A percentile compares a stretch with the other conserved stretches of the same genome.
Conservation (phyloP, 1,140 invertebrate species). For the Aleiodes sp. region DNA sequence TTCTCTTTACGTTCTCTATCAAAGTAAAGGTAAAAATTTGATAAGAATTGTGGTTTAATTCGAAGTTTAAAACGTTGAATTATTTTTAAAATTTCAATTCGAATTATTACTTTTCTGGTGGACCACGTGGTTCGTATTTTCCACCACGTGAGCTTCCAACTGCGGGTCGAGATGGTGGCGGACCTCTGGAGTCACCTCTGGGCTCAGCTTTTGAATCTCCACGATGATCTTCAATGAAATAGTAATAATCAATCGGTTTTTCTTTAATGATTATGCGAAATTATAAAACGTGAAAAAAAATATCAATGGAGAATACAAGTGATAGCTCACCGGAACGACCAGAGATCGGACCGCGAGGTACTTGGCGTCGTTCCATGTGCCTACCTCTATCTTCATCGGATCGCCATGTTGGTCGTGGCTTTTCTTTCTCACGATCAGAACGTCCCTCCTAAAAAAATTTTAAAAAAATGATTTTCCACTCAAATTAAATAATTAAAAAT, state of each 20-base stretch:
- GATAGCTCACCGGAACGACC: conserved; percentile 46
- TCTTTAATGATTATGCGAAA: too few relatives aligned
- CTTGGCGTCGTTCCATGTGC: conserved; percentile 40
- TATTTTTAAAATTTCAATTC: conserved; percentile 51
- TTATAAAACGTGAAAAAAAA: neutral
- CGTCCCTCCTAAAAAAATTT: conserved; percentile 53
- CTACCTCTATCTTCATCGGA: conserved; percentile 45
- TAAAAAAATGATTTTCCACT: too few relatives aligned
- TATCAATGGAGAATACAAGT: neutral
- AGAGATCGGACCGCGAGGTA: conserved; percentile 35
- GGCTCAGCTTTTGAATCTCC: conserved; percentile 34
- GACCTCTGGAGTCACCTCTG: conserved; percentile 42
- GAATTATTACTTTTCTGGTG: conserved; percentile 5
- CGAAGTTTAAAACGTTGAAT: neutral
- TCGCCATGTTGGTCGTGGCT: conserved; percentile 43
- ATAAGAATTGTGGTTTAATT: neutral
- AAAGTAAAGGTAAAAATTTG: neutral
- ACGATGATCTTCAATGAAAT: conserved; percentile 47
- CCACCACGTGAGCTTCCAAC: neutral
- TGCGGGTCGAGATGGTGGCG: conserved; percentile 36
- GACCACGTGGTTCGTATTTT: conserved; percentile 35
- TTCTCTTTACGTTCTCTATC: conserved; percentile 53
- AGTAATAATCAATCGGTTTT: too few relatives aligned
- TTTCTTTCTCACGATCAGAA: conserved; percentile 49
- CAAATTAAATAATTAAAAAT: conserved; percentile 1